Evolutionary conservation across 2,888 invertebrate species (phyloP), one percentile per base, ranked within the genome.

Genomic region (Caenorhabditis sp.): DNA sequence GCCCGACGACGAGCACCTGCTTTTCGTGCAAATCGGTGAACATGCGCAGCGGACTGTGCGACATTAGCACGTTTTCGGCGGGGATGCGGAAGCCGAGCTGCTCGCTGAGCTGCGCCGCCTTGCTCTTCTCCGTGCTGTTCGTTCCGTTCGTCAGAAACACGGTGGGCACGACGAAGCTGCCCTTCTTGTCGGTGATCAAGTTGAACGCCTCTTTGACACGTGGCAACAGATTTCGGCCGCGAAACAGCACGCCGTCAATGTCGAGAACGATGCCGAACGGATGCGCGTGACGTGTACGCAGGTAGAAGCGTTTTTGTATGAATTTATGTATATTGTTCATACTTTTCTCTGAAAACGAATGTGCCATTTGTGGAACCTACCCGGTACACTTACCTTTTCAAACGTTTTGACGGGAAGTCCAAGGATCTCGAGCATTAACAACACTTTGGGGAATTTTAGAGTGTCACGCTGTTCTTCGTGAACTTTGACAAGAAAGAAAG

Each of bases 91-190:
- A 89, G 30, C 91, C 92, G 17, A 93, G 91, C 91, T 92, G 92
- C 66, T 92, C 90, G 0, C 92, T 91, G 9, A 93, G 89, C 77
- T 92, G 92, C 27, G 90, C 89, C 0, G 93, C 93, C 87, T 92
- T 93, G 66, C 91, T 90, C 70, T 78, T 91, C 90, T 55, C 92
- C 89, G 65, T 86, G 5, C 91, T 90, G 86, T 92, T 93, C 7
- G 93, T 92, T 55, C 93, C 93, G 89, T 93, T 93, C 0, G 93
- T 93, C 17, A 93, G 92, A 88, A 93, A 91, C 7, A 87, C 91
- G 0, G 92, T 92, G 2, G 93, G 93, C 26, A 93, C 91, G 45
- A 90, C 88, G 87, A 93, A 93, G 77, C 91, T 91, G 9, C 92
- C 92, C 76, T 90, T 87, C 6, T 89, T 80, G 80, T 92, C 91